phyloP scores from a whole-genome alignment of 2,797 vertebrate species.

The Poecilia velifera region DNA sequence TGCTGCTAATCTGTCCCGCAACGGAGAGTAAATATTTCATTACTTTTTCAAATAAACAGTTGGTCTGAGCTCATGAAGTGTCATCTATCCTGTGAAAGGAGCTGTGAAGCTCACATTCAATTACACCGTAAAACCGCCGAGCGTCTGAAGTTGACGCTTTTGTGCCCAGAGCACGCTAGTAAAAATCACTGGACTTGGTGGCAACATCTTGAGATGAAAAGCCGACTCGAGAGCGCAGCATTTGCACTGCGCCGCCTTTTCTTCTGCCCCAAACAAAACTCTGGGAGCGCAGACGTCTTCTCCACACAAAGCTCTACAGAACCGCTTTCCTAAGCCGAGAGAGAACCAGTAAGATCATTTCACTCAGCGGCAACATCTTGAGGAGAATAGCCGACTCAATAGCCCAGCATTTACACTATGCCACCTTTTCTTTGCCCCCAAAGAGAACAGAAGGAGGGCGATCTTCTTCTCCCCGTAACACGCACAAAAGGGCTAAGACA shows the following conservation, averaged over 20 bases:
- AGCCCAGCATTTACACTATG: constrained; percentile 63
- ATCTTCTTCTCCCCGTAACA: constrained; percentile 17
- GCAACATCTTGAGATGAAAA: constrained; percentile 73
- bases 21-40: constrained; percentile 99
- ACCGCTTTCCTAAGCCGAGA: constrained; percentile 15
- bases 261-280: constrained; percentile 22
- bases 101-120: constrained; percentile 71
- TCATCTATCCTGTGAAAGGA: constrained; percentile 85
- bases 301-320: constrained; percentile 11
- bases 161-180: constrained; percentile 63
- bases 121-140: constrained; percentile 61
- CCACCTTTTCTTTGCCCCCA: constrained; percentile 50
- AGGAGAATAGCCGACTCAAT: constrained; percentile 65
- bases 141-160: constrained; percentile 68
- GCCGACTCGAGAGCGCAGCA: constrained; percentile 43
- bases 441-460: not conserved
- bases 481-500: not conserved
- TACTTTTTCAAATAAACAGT: constrained; percentile 99
- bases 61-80: constrained; percentile 94
- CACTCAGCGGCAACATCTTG: constrained; percentile 65
- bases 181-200: constrained; percentile 69
- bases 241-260: constrained; percentile 57
- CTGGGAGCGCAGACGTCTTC: constrained; percentile 1
- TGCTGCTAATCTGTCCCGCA: constrained; percentile 97
- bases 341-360: constrained; percentile 70